Conservation (phyloP, 1,140 invertebrate species). For the Temnothorax nylanderi region DNA sequence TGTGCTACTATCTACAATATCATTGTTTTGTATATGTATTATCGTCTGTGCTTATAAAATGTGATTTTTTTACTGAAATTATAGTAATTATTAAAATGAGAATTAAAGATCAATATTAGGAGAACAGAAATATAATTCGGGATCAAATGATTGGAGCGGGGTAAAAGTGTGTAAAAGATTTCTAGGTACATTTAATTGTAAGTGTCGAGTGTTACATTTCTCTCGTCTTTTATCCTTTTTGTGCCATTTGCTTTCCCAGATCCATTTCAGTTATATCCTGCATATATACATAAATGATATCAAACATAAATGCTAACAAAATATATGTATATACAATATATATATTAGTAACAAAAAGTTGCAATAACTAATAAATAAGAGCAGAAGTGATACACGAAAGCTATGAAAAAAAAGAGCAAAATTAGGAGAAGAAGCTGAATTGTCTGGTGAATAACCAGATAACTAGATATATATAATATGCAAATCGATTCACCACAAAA, state of each 20-base stretch:
- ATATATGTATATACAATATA: neutral
- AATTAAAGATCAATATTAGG: constrained; percentile 53
- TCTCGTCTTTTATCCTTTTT: neutral
- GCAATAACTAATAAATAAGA: constrained; percentile 28
- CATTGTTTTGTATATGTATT: constrained; percentile 73
- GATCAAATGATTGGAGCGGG: constrained; percentile 41
- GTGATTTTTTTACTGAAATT: constrained; percentile 72
- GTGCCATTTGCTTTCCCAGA: neutral
- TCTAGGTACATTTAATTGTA: neutral
- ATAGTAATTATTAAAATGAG: constrained; percentile 69
- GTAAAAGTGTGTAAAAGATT: constrained; percentile 45
- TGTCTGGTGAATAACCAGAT: constrained; percentile 50
- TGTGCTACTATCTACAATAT: constrained; percentile 70
- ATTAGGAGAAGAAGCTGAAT: constrained; percentile 65
- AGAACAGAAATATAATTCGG: constrained; percentile 45
- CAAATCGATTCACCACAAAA: constrained; percentile 17
- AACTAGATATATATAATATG: constrained; percentile 6
- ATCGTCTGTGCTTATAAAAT: constrained; percentile 71
- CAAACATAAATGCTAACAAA: constrained; percentile 18
- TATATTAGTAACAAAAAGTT: constrained; percentile 27
- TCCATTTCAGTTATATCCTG: neutral
- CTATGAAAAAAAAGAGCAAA: constrained; percentile 42
- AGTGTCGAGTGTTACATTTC: neutral
- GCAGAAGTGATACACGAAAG: constrained; percentile 17
- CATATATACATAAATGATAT: neutral